phyloP scores from a whole-genome alignment of 2,113 vertebrate genomes.

The Bufo bufo region DNA sequence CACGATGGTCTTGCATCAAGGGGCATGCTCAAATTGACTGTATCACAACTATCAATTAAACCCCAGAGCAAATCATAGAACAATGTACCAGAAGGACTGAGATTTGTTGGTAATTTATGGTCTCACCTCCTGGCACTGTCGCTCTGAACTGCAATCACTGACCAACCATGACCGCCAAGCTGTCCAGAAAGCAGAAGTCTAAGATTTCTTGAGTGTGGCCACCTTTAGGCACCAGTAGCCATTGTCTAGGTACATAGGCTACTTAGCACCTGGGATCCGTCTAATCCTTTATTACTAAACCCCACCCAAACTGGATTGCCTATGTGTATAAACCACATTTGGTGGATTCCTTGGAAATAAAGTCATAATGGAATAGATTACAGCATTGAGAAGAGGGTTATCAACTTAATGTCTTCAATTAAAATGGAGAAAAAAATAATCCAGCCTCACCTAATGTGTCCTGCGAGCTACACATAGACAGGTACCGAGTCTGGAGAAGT shows the following conservation, averaged over 20 bases:
- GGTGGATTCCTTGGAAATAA: neutral
- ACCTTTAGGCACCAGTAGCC: neutral
- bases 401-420: neutral
- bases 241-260: neutral
- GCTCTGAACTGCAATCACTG: neutral
- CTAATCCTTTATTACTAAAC: neutral
- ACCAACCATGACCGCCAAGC: neutral
- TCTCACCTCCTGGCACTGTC: neutral
- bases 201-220: neutral
- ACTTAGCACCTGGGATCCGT: neutral
- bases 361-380: neutral
- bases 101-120: too few species aligned
- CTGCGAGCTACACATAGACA: too few species aligned
- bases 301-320: neutral
- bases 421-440: neutral
- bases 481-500: too few species aligned
- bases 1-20: too few species aligned
- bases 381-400: neutral
- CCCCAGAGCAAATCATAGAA: neutral
- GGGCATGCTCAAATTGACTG: neutral
- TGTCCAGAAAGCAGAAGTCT: neutral
- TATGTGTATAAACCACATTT: neutral
- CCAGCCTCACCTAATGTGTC: too few species aligned
- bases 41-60: neutral
- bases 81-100: too few species aligned